Base-by-base conservation (phyloP, 2,113 vertebrate species). In the Neogobius melanostomus region DNA sequence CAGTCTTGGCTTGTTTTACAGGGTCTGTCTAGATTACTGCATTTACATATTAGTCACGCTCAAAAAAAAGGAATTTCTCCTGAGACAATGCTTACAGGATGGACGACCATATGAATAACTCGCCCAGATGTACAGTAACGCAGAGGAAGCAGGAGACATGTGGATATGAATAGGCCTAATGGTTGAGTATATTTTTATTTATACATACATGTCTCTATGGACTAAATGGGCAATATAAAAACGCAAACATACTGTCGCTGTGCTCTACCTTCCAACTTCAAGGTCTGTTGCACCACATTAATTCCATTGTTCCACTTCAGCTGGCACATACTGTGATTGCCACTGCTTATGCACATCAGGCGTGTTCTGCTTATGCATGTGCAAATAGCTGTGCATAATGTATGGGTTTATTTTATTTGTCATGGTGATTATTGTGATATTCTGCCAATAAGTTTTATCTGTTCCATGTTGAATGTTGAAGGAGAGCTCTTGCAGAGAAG, bases 31-130 rank as follows among this genome's bases (percentile, higher is more conserved):
- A 8, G 15, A n/a, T 74, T 64, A 67, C 28, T 53, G 7, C 47
- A 6, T 78, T 15, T n/a, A 68, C 60, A 17, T 36, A 45, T n/a
- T 51, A 65, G 68, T 73, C 64, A 65, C 65, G 71, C n/a, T 48
- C 42, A 21, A 36, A 11, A 57, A 61, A 57, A 61, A 48, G 54
- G 50, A 43, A 36, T 67, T 74, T 68, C 21, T 14, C n/a, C 49
- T 76, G 62, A 76, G 36, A 77, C 77, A 75, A 82, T 78, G 50
- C 48, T 77, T 68, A 7, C 56, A 42, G 52, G 81, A 51, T 68
- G 71, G 47, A 80, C 71, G 75, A 71, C 73, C 71, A 47, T n/a
- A 2, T 50, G 47, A 74, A 61, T 74, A 48, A 59, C 63, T 54
- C 43, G 56, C 46, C 65, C 74, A 76, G 42, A 80, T 64, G 61